Base-by-base conservation (phyloP, 2,797 vertebrate genomes). In the Muscicapa striata region DNA sequence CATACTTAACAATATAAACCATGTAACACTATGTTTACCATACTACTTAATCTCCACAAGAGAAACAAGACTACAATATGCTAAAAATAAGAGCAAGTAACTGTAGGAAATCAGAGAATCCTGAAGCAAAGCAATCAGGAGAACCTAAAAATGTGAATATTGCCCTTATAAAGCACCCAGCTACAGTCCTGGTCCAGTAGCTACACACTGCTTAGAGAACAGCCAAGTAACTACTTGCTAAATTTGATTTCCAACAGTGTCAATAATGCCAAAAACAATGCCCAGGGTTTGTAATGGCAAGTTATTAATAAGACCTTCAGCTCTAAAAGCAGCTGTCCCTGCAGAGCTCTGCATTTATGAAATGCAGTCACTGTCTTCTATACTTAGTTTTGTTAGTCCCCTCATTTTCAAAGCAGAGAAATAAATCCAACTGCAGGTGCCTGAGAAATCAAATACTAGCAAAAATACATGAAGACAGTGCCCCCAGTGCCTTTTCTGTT, bases 401-500 rank as follows among this genome's bases (percentile, higher is more conserved):
- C 41, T 62, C 59, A 30, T 74, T 92, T 84, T 87, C 68, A 52
- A 91, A 82, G 69, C 21, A 14, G 32, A 76, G 38, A 63, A 84
- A 73, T 79, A 84, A 90, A 75, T 82, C 63, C 57, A 88, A n/a
- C 36, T 67, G 67, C 94, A 92, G 70, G 59, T 88, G 70, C 80
- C 49, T 17, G 15, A 73, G 86, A 93, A 90, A 84, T 73, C 59
- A 90, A 90, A 83, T 30, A 63, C 22, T 61, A 87, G 61, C 68
- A 83, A 85, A 94, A 95, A 75, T 15, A 38, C 24, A 17, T 11
- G 45, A 69, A 54, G 45, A 82, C 34, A 19, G 34, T 34, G 45
- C 32, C 38, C 59, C 26, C 40, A 34, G 1, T 22, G 34, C 32
- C 14, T 74, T 23, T 4, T 49, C 36, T 74, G 43, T 59, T 89